These are phyloP conservation scores for Stictocephala bisonia DNA, from an alignment of 2,888 invertebrate species.

Conservation along the genomic window DNA sequence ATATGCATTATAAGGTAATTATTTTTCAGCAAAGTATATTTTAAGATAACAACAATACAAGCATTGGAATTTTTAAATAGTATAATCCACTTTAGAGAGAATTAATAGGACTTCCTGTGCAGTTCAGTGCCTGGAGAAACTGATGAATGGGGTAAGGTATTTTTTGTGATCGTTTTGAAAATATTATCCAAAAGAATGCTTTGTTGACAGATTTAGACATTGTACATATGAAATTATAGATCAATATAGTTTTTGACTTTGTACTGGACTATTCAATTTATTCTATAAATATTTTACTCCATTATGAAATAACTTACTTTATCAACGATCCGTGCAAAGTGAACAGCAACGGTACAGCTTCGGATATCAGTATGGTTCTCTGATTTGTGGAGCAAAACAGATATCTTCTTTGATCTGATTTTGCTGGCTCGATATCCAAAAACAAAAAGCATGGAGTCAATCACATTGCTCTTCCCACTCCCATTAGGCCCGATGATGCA, in stretches of 20 bases:
- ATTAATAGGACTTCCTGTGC: no score
- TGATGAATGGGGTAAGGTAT: no score
- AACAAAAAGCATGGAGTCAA: conserved; percentile 99
- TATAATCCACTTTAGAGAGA: no score
- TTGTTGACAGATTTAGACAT: neutral
- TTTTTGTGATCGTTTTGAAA: no score
- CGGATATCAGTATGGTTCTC: conserved; percentile 78
- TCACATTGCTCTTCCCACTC: conserved; percentile 98
- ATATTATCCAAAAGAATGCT: no score
- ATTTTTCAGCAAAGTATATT: no score
- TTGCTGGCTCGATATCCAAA: conserved; percentile 97
- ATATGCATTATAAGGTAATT: no score
- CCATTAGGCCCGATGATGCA: conserved; percentile 99
- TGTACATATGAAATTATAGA: neutral
- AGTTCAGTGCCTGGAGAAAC: no score
- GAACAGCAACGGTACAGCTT: conserved; percentile 88
- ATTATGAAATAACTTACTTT: conserved; percentile 68
- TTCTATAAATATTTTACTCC: neutral
- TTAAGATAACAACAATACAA: no score
- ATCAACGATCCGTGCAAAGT: conserved; percentile 87
- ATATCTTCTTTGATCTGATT: conserved; percentile 95
- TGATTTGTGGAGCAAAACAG: conserved; percentile 93
- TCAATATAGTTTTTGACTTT: neutral
- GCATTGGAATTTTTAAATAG: no score
- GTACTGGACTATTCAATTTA: no score